A percentile compares a stretch with the other conserved stretches of the same genome.
Conservation (phyloP, 2,113 vertebrate species). For the Rhea pennata region DNA sequence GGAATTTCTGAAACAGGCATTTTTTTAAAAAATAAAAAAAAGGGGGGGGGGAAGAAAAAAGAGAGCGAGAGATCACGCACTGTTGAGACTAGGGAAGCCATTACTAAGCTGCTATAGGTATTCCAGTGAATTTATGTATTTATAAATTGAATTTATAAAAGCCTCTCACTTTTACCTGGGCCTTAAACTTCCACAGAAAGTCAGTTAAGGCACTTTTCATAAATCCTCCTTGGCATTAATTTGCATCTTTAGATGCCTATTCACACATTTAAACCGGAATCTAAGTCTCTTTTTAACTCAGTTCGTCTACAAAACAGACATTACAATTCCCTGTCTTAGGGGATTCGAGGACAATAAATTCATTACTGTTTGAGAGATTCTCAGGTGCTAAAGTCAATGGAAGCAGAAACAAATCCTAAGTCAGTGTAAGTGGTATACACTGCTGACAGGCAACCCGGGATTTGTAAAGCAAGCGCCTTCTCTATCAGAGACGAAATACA, state of each 20-base stretch:
- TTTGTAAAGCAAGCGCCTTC: neutral
- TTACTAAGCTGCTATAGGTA: rapidly evolving
- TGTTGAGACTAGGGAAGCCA: neutral
- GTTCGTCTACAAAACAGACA: neutral
- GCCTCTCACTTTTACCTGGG: neutral
- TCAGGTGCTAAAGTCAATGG: neutral
- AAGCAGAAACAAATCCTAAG: slow-evolving; percentile 43
- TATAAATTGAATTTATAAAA: neutral
- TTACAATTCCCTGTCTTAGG: neutral
- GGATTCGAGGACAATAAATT: neutral
- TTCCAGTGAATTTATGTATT: neutral
- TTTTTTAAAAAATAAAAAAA: neutral
- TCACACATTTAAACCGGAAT: slow-evolving; percentile 6
- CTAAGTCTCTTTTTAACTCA: neutral
- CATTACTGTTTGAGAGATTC: neutral
- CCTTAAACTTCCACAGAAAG: slow-evolving; percentile 1
- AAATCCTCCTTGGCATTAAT: neutral
- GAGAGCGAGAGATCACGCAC: neutral
- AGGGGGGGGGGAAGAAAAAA: too few relatives aligned
- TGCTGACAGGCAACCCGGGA: neutral
- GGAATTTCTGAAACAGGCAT: neutral
- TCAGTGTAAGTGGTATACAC: neutral
- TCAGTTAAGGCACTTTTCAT: slow-evolving; percentile 1
- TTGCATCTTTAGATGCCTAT: neutral
- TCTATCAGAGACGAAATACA: neutral